phyloP scores from a whole-genome alignment of 2,113 vertebrate genomes.

The Pelodiscus sinensis region DNA sequence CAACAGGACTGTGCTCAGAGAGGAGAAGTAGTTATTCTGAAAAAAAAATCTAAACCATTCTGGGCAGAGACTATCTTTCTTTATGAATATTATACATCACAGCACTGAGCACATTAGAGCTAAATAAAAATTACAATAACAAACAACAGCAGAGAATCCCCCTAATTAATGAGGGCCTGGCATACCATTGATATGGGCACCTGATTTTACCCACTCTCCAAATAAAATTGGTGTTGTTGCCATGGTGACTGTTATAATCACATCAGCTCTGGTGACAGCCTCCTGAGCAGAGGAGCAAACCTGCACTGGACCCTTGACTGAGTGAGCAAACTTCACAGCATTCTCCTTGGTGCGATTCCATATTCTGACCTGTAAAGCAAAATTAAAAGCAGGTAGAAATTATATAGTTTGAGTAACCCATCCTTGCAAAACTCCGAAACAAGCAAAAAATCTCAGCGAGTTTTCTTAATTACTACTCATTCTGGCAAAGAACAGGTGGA shows the following conservation, averaged over 20 bases:
- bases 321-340: constrained; percentile 77
- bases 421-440: neutral
- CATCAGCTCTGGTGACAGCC: constrained; percentile 89
- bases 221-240: constrained; percentile 87
- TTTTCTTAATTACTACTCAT: neutral
- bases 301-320: constrained; percentile 75
- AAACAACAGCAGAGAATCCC: rapidly evolving
- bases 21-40: neutral
- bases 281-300: constrained; percentile 84
- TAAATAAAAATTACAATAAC: rapidly evolving
- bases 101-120: neutral
- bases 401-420: neutral
- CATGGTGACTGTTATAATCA: constrained; percentile 91
- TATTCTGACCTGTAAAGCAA: constrained; percentile 84
- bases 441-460: neutral
- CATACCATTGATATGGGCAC: constrained; percentile 94
- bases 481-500: neutral
- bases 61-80: neutral
- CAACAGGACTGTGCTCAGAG: neutral
- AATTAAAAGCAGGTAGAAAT: neutral
- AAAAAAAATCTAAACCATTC: neutral
- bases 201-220: constrained; percentile 93
- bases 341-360: constrained; percentile 85
- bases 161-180: rapidly evolving
- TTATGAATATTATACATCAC: neutral